Evolutionary conservation across 2,113 vertebrate genomes (phyloP).

Genomic region (Bothrops jararaca): DNA sequence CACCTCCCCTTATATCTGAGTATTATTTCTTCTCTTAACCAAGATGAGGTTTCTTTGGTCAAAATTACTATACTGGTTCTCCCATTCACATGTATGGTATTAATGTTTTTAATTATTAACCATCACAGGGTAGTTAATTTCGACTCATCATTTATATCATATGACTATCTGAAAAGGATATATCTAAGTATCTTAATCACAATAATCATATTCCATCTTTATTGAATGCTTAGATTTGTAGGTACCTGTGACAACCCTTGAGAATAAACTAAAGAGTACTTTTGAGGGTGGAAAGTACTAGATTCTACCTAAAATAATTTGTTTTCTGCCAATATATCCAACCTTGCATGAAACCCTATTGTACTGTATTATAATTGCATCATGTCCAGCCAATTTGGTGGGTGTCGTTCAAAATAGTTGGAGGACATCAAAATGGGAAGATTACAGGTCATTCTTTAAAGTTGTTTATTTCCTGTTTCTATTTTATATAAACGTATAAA

Average conservation of each 20-base stretch:
- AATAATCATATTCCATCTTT: background rate
- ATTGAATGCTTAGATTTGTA: background rate
- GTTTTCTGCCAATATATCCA: background rate
- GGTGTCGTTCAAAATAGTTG: background rate
- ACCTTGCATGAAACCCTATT: background rate
- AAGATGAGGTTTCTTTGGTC: background rate
- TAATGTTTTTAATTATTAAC: background rate
- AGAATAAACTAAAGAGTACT: background rate
- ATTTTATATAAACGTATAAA: background rate
- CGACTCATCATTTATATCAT: too few relatives aligned
- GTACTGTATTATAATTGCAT: background rate
- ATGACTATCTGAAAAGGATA: background rate
- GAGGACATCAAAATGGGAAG: background rate
- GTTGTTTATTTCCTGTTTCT: background rate
- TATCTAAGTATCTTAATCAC: background rate
- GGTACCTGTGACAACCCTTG: background rate
- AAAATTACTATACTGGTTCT: background rate
- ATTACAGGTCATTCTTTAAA: background rate
- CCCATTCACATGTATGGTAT: background rate
- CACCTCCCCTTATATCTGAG: background rate
- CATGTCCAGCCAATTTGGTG: background rate
- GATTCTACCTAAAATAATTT: background rate
- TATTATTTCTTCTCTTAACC: background rate
- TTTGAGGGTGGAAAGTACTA: background rate
- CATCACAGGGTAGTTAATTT: background rate